Conservation (phyloP, 2,888 invertebrate genomes). For the Caenorhabditis virilis region DNA sequence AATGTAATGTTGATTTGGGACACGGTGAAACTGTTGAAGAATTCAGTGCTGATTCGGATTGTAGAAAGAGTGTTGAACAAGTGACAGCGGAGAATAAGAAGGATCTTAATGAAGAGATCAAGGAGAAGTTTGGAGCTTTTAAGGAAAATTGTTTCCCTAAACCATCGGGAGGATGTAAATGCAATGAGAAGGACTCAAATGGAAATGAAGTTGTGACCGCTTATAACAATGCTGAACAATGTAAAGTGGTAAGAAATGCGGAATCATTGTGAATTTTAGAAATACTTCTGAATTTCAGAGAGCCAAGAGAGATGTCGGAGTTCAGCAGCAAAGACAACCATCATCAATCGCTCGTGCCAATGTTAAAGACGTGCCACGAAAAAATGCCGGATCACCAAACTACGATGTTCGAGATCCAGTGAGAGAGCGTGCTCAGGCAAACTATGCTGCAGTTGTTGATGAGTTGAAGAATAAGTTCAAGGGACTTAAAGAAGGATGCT, state of each 20-base stretch:
- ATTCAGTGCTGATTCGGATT: conserved; percentile 42
- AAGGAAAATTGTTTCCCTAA: conserved; percentile 66
- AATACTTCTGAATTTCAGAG: conserved; percentile 12
- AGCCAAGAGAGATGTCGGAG: conserved; percentile 41
- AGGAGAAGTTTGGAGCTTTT: conserved; percentile 59
- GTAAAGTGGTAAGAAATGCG: conserved; percentile 32
- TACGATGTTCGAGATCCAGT: conserved; percentile 51
- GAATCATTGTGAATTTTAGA: neutral
- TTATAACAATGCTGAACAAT: conserved; percentile 57
- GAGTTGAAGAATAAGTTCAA: conserved; percentile 66
- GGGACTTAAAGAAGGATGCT: conserved; percentile 65
- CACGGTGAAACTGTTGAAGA: conserved; percentile 52
- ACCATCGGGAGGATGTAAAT: conserved; percentile 62
- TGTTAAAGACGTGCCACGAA: conserved; percentile 11
- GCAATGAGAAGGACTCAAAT: conserved; percentile 60
- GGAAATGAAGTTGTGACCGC: conserved; percentile 60
- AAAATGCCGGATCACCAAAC: conserved; percentile 9
- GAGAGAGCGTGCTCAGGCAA: conserved; percentile 62
- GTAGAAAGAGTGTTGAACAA: conserved; percentile 47
- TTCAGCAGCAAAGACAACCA: conserved; percentile 29
- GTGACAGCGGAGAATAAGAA: conserved; percentile 64
- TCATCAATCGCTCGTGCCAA: conserved; percentile 17
- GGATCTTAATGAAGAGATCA: conserved; percentile 62
- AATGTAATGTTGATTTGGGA: conserved; percentile 54
- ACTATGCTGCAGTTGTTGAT: conserved; percentile 65